These are phyloP conservation scores for Lipophrys pholis DNA, from an alignment of 2,113 vertebrate species.

Conservation along the genomic window DNA sequence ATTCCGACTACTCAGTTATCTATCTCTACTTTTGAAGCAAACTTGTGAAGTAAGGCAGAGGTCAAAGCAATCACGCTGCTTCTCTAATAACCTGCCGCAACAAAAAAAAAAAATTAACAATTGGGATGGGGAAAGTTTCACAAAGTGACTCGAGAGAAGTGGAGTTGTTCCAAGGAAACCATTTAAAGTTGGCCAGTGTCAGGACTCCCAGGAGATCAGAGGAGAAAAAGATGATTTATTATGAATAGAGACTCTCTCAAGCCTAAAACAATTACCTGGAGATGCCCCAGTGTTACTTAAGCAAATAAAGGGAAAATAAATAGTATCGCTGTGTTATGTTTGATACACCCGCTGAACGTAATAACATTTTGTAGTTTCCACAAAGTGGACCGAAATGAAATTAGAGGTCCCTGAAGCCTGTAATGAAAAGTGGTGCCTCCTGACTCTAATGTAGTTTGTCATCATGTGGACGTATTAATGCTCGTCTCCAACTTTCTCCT, in stretches of 20 bases:
- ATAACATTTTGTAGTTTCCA: conserved; percentile 84
- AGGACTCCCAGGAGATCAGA: conserved; percentile 68
- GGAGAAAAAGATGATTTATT: conserved; percentile 83
- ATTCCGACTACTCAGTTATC: conserved; percentile 48
- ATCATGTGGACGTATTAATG: conserved; percentile 79
- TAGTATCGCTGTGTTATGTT: conserved; percentile 81
- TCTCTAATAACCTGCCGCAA: conserved; percentile 50
- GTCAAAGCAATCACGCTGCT: conserved; percentile 74
- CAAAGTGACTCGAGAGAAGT: conserved; percentile 63
- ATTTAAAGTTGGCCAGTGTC: conserved; percentile 68
- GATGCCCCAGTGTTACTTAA: conserved; percentile 80
- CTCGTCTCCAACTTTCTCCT: conserved; percentile 72
- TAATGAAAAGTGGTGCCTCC: conserved; percentile 81
- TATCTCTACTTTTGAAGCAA: conserved; percentile 67
- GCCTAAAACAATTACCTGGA: conserved; percentile 84
- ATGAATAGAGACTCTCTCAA: conserved; percentile 74
- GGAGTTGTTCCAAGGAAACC: conserved; percentile 54
- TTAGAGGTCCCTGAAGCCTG: conserved; percentile 82
- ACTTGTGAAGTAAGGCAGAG: conserved; percentile 63
- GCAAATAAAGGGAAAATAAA: conserved; percentile 85
- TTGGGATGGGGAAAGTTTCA: conserved; percentile 64
- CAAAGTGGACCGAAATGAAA: conserved; percentile 86
- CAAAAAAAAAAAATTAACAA: conserved; percentile 24
- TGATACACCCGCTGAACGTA: conserved; percentile 82
- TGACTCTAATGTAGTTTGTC: conserved; percentile 81